These are phyloP conservation scores for Stegostoma tigrinum DNA, from an alignment of 2,113 vertebrate species.

Conservation along the genomic window DNA sequence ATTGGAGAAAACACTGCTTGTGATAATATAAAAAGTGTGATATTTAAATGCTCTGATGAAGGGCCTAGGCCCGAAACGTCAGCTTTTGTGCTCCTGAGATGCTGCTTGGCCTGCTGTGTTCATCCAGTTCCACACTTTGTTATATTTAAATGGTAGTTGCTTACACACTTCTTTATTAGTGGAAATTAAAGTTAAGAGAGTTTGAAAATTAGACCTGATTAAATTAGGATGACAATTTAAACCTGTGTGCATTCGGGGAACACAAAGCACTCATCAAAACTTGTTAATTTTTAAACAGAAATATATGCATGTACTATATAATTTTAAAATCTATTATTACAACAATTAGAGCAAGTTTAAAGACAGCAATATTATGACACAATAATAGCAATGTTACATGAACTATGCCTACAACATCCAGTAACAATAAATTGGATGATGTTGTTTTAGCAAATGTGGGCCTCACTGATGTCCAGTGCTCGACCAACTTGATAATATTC, in stretches of 20 bases:
- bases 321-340: not conserved
- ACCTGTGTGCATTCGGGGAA: not conserved
- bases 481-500: not conserved
- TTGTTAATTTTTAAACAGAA: not conserved
- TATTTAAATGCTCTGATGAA: too few species aligned
- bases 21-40: not conserved
- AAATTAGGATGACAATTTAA: not conserved
- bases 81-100: too few species aligned
- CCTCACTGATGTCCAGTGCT: not conserved
- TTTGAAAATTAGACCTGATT: not conserved
- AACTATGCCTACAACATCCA: not conserved
- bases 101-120: too few species aligned
- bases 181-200: not conserved
- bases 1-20: not conserved
- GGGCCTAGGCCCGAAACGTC: too few species aligned
- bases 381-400: not conserved
- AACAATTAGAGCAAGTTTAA: slow-evolving; percentile 15
- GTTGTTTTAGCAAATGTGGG: too few species aligned
- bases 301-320: not conserved
- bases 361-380: not conserved
- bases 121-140: too few species aligned
- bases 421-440: not conserved
- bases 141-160: not conserved
- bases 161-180: not conserved
- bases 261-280: not conserved